Base-by-base conservation (phyloP, 2,888 invertebrate genomes). In the Calliphora vomitoria region DNA sequence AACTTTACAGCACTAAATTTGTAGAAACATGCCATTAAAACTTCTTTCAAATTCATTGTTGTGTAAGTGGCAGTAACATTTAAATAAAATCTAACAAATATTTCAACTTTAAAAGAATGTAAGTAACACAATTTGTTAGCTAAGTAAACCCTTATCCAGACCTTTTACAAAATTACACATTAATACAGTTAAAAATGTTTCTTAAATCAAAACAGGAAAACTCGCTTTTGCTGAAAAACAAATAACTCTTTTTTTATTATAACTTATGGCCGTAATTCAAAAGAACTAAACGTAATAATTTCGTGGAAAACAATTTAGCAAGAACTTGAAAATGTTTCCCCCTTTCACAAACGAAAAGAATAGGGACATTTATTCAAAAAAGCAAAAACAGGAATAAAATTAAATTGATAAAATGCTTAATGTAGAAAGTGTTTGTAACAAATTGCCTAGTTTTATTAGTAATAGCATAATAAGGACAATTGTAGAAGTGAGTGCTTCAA, bases 401-500 rank as follows among this genome's bases (percentile, higher is more conserved):
- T 1, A 25, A 58, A 58, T 13, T 58, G 4, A 11, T 58, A 25
- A 60, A 60, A 35, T 20, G 8, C 1, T 1, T 5, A 55, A 55
- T 25, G 25, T 10, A 60, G 35, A 60, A 35, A 35, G 15, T 62
- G 31, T 31, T 62, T 15, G 3, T n/a, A 31, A n/a, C n/a, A 35
- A 64, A 64, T 18, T 64, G 38, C 18, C 8, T n/a, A 38, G 35
- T n/a, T 38, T 35, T 8, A n/a, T 62, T 62, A 35, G 15, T 38
- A 62, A 62, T n/a, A 62, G 35, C 15, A 35, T 31, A 62, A 62
- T n/a, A n/a, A 62, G 62, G 35, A 62, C 31, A 62, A 20, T 58
- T 58, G 18, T 25, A 25, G 25, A 25, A 53, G 18, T n/a, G 8
- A 53, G 18, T 18, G 4, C 5, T 3, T 11, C 15, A 5, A 50